These are phyloP conservation scores for Anagyrus pseudococci DNA, from an alignment of 2,888 invertebrate genomes.

Conservation along the genomic window DNA sequence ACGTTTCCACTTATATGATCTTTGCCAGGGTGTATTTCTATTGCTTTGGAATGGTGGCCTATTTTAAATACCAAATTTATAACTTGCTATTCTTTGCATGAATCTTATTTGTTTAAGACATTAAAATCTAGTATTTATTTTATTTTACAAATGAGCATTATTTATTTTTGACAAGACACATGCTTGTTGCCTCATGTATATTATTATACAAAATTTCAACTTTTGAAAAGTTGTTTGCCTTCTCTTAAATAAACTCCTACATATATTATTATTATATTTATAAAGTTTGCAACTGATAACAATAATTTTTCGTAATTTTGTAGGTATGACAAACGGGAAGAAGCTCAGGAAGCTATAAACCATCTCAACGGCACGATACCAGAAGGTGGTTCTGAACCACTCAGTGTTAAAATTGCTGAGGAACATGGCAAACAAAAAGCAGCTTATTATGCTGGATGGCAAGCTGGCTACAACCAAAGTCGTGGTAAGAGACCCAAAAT, in stretches of 20 bases:
- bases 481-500: slow-evolving; percentile 56
- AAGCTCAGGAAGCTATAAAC: slow-evolving; percentile 89
- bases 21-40: slow-evolving; percentile 33
- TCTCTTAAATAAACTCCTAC: no score
- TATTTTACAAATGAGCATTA: no score
- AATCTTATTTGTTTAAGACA: no score
- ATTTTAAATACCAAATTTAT: slow-evolving; percentile 35
- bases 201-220: no score
- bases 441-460: slow-evolving; percentile 75
- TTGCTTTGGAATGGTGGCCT: slow-evolving; percentile 21
- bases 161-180: no score
- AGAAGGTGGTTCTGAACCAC: slow-evolving; percentile 82
- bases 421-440: slow-evolving; percentile 86
- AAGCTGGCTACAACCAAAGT: slow-evolving; percentile 72
- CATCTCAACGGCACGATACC: slow-evolving; percentile 85
- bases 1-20: slow-evolving; percentile 24
- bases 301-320: no score
- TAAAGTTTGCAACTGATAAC: no score
- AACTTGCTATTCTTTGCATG: slow-evolving; percentile 18
- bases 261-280: no score
- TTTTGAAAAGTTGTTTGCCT: no score
- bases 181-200: no score
- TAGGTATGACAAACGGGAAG: slow-evolving; percentile 86
- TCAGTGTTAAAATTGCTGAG: slow-evolving; percentile 85
- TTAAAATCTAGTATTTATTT: no score